Evolutionary conservation across 2,888 invertebrate genomes (phyloP), one percentile per base, ranked within the genome.

Genomic region (Rotaria socialis): DNA sequence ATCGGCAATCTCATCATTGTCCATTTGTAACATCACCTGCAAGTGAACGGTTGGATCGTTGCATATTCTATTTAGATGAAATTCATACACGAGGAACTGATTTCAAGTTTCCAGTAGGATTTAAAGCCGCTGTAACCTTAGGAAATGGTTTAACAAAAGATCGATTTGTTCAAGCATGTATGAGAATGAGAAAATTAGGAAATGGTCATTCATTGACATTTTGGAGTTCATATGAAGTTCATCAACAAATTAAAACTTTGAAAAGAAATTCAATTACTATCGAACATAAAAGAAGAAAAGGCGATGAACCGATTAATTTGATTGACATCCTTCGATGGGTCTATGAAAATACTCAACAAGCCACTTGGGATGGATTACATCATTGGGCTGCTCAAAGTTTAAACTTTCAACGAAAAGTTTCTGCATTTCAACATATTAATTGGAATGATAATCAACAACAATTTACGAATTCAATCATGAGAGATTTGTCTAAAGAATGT

Each of bases 151-250:
- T 60, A 60, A 60, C 60, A 27, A 60, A 60, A 27, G 60, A 60
- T 60, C 60, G 60, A n/a, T 60, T 60, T n/a, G 24, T 60, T 60
- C 60, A 60, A 60, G 60, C 60, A 24, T 7, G n/a, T 24, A 60
- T 60, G 60, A 60, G 60, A 27, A 60, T 60, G 60, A 24, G 60
- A 60, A 60, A 60, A 60, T 60, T 60, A 60, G 24, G 60, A 4
- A 7, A 24, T 60, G 24, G 27, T n/a, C 60, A 60, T n/a, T n/a
- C 60, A 24, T 24, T 60, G 10, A 11, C 60, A 60, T 60, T 60
- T 24, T 60, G 60, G 60, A 60, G 60, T 60, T 60, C 60, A 27
- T 8, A 60, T 60, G 60, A 60, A 60, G 60, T 60, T 60, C 60
- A 60, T 24, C 24, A 60, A 60, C 60, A 60, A 60, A 60, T 60